Evolutionary conservation across 2,888 invertebrate species (phyloP), one percentile per base, ranked within the genome.

Genomic region (Hanleya hanleyi): DNA sequence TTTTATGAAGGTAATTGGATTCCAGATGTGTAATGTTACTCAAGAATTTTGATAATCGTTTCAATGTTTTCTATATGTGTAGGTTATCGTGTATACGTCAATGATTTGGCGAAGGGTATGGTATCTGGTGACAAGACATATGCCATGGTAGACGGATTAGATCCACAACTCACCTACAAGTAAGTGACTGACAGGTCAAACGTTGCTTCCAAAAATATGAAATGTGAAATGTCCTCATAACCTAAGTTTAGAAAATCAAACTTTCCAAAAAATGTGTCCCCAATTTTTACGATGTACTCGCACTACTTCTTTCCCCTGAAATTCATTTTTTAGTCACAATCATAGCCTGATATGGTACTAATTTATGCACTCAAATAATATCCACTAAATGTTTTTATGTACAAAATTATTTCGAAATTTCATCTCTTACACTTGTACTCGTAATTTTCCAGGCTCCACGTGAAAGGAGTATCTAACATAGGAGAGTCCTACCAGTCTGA

Each of bases 41-140:
- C 7, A 9, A 32, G 26, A 32, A 26, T 36, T 36, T 32, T 12
- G 50, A 67, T 32, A 18, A 32, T 29, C 6, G 15, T 37, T 49
- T 50, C n/a, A 49, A 57, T 67, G 22, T 37, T 47, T 78, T 22
- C 6, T 57, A 15, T 57, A 22, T 29, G 22, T 77, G 1, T 77
- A 88, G 89, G 88, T 33, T 88, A 89, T 77, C 78, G 87, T 32
- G 81, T 89, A 35, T 88, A 85, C 81, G 82, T 88, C 32, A 87
- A 88, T 80, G 87, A 85, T 61, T 80, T 82, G 69, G 78, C 86
- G 12, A 82, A 84, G 64, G 87, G 86, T 18, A 84, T 86, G 81
- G 85, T 88, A 41, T 77, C 84, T 26, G 82, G 83, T 12, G 82
- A 81, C 32, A 81, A 82, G 68, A 83, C 81, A 38, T 79, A 81